Evolutionary conservation across 64 coral and sea anemone genomes (phyloP).

Genomic region (Montipora capricornis): DNA sequence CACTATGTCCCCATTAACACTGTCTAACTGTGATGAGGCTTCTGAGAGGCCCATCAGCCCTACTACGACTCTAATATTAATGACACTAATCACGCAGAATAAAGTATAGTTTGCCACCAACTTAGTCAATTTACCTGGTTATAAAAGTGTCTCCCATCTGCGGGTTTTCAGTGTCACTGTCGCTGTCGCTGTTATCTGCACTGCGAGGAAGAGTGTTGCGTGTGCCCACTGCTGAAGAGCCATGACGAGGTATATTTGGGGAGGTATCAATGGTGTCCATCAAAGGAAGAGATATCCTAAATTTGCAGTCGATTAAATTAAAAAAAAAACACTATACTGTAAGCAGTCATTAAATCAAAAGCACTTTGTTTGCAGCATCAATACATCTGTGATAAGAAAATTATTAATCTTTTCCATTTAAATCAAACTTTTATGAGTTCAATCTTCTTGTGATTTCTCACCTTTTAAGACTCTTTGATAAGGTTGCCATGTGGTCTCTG

Average conservation of each 20-base stretch:
- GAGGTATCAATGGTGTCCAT: constrained; percentile 53
- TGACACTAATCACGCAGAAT: neutral
- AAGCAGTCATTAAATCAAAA: neutral
- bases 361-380: neutral
- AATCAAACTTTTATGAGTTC: neutral
- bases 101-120: neutral
- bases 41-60: no score
- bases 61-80: no score
- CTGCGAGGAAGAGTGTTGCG: neutral
- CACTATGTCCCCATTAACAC: no score
- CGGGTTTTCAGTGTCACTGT: constrained; percentile 43
- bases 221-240: neutral
- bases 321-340: neutral
- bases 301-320: neutral
- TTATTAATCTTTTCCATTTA: neutral
- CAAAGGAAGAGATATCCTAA: constrained; percentile 68
- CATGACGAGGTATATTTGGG: constrained; percentile 1
- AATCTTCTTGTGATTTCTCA: neutral
- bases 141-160: constrained; percentile 62
- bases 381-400: no score
- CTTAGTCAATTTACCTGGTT: constrained; percentile 35
- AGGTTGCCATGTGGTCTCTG: constrained; percentile 74
- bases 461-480: constrained; percentile 89
- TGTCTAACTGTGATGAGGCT: no score
- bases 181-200: constrained; percentile 60